A percentile compares a stretch with the other conserved stretches of the same genome.
Evolutionary conservation across 2,797 vertebrate genomes (phyloP).

Genomic region (Macrochelys suwanniensis): DNA sequence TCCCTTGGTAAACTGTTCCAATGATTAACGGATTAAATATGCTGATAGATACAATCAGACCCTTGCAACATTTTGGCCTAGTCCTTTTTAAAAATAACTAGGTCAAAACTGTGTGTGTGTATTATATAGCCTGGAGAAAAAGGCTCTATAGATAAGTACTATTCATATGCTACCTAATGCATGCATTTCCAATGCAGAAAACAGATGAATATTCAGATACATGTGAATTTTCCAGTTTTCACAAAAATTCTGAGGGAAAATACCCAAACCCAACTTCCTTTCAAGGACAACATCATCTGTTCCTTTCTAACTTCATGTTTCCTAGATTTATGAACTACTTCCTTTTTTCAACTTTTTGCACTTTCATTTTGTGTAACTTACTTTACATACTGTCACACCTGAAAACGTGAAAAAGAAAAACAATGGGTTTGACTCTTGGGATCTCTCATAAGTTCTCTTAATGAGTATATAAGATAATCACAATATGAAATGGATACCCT

Average conservation of each 20-base stretch:
- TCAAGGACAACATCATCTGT: background rate
- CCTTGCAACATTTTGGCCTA: background rate
- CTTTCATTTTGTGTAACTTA: constrained; percentile 46
- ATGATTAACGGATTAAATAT: background rate
- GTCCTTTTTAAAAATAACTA: background rate
- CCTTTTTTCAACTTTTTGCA: background rate
- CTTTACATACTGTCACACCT: background rate
- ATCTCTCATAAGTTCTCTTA: constrained; percentile 21
- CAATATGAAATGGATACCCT: constrained; percentile 49
- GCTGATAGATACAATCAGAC: background rate
- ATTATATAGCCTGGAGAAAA: background rate
- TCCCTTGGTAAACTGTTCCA: background rate
- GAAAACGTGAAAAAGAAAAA: constrained; percentile 15
- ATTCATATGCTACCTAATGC: background rate
- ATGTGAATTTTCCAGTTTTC: background rate
- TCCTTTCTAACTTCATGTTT: background rate
- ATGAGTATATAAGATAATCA: constrained; percentile 33
- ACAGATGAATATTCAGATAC: background rate
- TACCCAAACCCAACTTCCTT: rapidly evolving
- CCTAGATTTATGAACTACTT: background rate
- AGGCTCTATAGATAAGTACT: background rate
- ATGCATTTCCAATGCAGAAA: background rate
- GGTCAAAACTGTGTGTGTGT: background rate
- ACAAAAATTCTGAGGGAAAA: background rate
- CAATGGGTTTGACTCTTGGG: background rate